A percentile compares a stretch with the other conserved stretches of the same genome.
Conservation (phyloP, 2,113 vertebrate species). For the Tragelaphus imberbis region DNA sequence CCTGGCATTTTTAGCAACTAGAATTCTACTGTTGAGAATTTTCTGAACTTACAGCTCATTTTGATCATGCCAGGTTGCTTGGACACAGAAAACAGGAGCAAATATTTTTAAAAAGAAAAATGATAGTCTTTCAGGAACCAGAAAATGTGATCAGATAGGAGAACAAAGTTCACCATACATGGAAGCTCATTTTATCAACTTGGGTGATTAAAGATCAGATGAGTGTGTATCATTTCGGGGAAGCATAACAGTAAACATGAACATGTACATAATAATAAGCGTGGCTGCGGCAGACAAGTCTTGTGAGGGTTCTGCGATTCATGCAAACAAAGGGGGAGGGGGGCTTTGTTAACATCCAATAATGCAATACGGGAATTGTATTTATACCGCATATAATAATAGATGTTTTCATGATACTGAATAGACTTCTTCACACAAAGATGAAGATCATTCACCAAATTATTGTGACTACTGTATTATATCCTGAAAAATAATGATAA, state of each 20-base stretch:
- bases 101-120: not conserved
- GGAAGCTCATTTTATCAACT: not conserved
- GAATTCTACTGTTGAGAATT: not conserved
- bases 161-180: not conserved
- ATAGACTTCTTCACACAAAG: not conserved
- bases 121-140: not conserved
- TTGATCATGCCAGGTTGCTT: not conserved
- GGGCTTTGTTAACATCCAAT: not conserved
- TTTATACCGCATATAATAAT: not conserved
- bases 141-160: not conserved
- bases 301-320: not conserved
- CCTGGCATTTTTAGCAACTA: slow-evolving; percentile 12
- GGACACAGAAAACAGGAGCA: not conserved
- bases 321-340: not conserved
- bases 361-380: not conserved
- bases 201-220: not conserved
- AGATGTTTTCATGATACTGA: not conserved
- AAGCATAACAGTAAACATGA: not conserved
- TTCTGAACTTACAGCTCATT: not conserved
- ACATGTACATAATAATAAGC: not conserved
- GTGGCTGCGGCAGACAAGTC: not conserved
- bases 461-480: not conserved
- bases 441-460: not conserved
- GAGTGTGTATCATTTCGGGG: not conserved
- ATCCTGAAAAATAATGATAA: not conserved